These are phyloP conservation scores for Turritopsis rubra DNA, from an alignment of 30 jellyfish, hydroid and myxozoan genomes.

Conservation along the genomic window DNA sequence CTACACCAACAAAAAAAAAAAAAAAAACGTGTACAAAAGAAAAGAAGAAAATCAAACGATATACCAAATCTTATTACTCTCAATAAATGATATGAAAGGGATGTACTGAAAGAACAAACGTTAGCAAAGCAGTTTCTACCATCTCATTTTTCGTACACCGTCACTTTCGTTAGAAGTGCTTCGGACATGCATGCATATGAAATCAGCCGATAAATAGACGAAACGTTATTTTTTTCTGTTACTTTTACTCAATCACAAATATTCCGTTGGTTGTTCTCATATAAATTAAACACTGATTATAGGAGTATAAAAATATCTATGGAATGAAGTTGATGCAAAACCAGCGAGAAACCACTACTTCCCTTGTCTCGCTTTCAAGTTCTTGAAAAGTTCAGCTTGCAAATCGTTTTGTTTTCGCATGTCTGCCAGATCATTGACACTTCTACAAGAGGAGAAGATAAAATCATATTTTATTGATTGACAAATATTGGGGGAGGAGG, in stretches of 20 bases:
- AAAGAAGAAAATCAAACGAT: not conserved
- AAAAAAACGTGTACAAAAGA: not conserved
- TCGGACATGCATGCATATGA: not conserved
- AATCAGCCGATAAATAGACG: not conserved
- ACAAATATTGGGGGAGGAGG: not conserved
- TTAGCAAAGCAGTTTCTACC: not conserved
- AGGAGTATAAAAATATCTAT: conserved; percentile 10
- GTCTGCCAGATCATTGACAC: conserved; percentile 54
- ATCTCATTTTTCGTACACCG: not conserved
- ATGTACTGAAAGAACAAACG: not conserved
- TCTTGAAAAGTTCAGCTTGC: conserved; percentile 82
- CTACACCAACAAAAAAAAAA: not conserved
- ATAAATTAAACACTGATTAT: conserved; percentile 10
- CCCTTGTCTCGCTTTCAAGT: conserved; percentile 59
- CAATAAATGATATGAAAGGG: not conserved
- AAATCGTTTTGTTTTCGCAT: conserved; percentile 44
- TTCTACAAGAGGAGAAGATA: conserved; percentile 28
- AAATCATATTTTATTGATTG: not conserved
- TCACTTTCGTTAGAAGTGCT: not conserved
- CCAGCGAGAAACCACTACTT: not conserved
- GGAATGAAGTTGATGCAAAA: not conserved
- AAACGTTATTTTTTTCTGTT: not conserved
- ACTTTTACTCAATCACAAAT: not conserved
- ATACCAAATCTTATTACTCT: not conserved
- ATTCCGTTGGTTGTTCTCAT: not conserved